A percentile compares a stretch with the other conserved stretches of the same genome.
Evolutionary conservation across 1,140 invertebrate species (phyloP).

Genomic region (Sarcophaga peregrina): DNA sequence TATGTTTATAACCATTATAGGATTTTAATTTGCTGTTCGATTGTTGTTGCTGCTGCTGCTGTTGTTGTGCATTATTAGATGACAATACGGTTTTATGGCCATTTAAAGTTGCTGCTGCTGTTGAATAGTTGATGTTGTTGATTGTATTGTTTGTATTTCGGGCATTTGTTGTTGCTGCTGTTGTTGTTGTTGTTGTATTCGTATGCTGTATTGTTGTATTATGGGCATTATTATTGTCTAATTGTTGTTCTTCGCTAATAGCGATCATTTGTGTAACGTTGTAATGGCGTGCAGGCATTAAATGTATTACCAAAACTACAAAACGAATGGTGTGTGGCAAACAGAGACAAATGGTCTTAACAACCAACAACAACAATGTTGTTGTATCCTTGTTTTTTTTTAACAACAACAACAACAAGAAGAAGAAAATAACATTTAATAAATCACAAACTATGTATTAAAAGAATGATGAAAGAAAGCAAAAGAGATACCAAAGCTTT

Average conservation of each 20-base stretch:
- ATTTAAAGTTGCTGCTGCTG: neutral
- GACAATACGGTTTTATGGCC: neutral
- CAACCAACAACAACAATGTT: neutral
- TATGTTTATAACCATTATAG: neutral
- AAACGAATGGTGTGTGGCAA: neutral
- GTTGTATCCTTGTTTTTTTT: too few relatives aligned
- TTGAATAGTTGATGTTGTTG: conserved; percentile 31
- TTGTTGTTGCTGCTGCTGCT: conserved; percentile 13
- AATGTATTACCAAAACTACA: conserved; percentile 3
- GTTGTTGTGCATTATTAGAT: neutral
- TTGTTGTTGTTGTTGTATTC: conserved; percentile 24
- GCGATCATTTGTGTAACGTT: conserved; percentile 45
- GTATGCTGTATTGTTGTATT: neutral
- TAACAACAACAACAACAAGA: neutral
- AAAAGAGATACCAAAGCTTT: neutral
- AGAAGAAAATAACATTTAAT: neutral
- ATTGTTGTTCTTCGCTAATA: conserved; percentile 43
- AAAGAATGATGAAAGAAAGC: neutral
- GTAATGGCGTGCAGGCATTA: conserved; percentile 43
- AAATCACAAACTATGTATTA: neutral
- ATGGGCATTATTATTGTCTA: conserved; percentile 27
- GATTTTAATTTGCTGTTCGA: conserved; percentile 20
- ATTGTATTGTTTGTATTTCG: conserved; percentile 20
- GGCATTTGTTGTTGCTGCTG: conserved; percentile 28
- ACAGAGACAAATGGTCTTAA: neutral